A percentile compares a stretch with the other conserved stretches of the same genome.
Conservation (phyloP, 2,113 vertebrate genomes). For the Macaca mulatta region DNA sequence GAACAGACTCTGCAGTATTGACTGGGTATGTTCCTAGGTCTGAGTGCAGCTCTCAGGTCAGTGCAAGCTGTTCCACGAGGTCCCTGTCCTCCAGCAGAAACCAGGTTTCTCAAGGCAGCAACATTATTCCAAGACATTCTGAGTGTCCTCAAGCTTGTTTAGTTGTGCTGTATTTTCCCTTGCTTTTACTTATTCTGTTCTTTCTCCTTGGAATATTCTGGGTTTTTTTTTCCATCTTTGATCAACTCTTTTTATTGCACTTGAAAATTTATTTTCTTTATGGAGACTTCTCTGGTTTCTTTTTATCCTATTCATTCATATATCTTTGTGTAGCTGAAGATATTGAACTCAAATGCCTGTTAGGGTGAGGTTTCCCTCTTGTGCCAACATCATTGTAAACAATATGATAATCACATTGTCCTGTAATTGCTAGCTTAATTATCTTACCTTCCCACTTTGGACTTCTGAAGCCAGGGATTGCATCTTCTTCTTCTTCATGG, state of each 20-base stretch:
- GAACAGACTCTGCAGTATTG: neutral
- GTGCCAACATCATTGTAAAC: neutral
- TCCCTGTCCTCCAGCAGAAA: no score
- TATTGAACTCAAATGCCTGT: no score
- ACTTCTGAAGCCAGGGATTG: neutral
- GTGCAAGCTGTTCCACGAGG: fast-evolving
- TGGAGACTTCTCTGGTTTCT: neutral
- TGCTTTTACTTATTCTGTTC: neutral
- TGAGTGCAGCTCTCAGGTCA: neutral
- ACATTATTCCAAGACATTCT: neutral
- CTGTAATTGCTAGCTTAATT: neutral
- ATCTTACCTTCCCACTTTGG: neutral
- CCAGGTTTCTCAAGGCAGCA: neutral
- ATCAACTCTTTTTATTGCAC: neutral
- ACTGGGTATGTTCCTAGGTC: neutral
- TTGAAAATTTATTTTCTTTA: neutral
- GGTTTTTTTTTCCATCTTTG: neutral
- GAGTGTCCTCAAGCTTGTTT: neutral
- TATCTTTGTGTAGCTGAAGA: no score
- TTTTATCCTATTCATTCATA: neutral
- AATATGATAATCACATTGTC: neutral
- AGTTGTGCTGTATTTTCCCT: neutral
- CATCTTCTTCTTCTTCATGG: neutral
- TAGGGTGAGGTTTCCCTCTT: neutral
- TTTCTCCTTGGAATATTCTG: neutral